These are phyloP conservation scores for Gadus chalcogrammus DNA, from an alignment of 2,113 vertebrate genomes.

Conservation along the genomic window DNA sequence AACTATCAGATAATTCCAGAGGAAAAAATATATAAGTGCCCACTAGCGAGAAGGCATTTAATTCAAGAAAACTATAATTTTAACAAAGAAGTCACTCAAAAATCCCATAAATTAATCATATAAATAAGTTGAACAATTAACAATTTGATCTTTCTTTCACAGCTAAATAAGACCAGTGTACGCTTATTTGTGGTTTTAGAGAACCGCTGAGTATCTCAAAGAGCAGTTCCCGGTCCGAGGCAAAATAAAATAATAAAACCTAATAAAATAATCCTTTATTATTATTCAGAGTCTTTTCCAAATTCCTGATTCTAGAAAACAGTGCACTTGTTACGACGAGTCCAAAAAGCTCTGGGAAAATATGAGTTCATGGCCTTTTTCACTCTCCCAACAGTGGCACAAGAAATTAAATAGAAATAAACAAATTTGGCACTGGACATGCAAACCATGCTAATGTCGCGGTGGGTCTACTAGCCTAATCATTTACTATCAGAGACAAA, in stretches of 20 bases:
- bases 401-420: constrained; percentile 15
- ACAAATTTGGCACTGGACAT: constrained; percentile 58
- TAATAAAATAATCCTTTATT: constrained; percentile 31
- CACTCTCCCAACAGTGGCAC: constrained; percentile 57
- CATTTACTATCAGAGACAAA: background rate
- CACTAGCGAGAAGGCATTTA: constrained; percentile 14
- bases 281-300: constrained; percentile 40
- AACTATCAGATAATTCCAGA: constrained; percentile 45
- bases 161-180: constrained; percentile 71
- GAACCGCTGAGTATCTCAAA: constrained; percentile 40
- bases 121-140: constrained; percentile 70
- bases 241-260: constrained; percentile 35
- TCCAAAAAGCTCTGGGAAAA: constrained; percentile 18
- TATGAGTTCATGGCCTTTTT: constrained; percentile 34
- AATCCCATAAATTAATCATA: constrained; percentile 70
- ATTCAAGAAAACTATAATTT: constrained; percentile 46
- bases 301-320: constrained; percentile 54
- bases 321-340: constrained; percentile 9
- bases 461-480: background rate
- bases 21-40: constrained; percentile 48
- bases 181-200: constrained; percentile 43
- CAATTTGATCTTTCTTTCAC: constrained; percentile 64
- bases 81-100: constrained; percentile 47
- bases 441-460: constrained; percentile 30
- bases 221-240: constrained; percentile 43